phyloP scores from a whole-genome alignment of 2,113 vertebrate genomes.

The Chitala chitala region DNA sequence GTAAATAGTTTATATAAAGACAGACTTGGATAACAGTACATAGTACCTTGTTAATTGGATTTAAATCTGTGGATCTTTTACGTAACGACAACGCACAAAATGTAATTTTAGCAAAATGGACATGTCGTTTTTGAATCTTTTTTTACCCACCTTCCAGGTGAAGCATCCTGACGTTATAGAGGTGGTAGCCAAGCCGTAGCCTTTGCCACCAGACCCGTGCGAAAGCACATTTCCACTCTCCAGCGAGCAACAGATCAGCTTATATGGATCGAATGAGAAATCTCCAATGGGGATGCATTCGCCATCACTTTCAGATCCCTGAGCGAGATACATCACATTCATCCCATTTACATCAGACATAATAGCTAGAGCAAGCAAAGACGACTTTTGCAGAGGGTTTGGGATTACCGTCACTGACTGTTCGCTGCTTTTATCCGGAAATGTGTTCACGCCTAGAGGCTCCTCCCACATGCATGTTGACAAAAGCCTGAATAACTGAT shows the following conservation, averaged over 20 bases:
- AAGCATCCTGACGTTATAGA: constrained; percentile 70
- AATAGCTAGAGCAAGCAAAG: not conserved
- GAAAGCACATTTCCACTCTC: constrained; percentile 69
- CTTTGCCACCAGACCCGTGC: constrained; percentile 70
- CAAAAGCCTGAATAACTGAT: constrained; percentile 63
- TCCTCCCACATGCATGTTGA: constrained; percentile 72
- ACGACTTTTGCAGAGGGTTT: not conserved
- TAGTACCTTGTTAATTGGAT: not conserved
- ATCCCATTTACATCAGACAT: not conserved
- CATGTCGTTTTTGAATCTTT: not conserved
- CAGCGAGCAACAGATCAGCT: constrained; percentile 64
- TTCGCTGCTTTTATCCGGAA: constrained; percentile 41
- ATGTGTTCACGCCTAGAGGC: constrained; percentile 47
- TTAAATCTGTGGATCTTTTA: not conserved
- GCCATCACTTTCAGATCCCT: constrained; percentile 56
- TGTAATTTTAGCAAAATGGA: not conserved
- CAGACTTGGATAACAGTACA: not conserved
- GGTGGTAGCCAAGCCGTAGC: constrained; percentile 68
- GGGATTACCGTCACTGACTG: constrained; percentile 48
- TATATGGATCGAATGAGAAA: constrained; percentile 72
- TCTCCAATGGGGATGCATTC: constrained; percentile 72
- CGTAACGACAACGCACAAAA: not conserved
- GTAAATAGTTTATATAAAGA: not conserved
- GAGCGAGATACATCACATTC: constrained; percentile 17
- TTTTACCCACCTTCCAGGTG: constrained; percentile 63